phyloP scores from a whole-genome alignment of 2,888 invertebrate species.

The Apotomis capreana region DNA sequence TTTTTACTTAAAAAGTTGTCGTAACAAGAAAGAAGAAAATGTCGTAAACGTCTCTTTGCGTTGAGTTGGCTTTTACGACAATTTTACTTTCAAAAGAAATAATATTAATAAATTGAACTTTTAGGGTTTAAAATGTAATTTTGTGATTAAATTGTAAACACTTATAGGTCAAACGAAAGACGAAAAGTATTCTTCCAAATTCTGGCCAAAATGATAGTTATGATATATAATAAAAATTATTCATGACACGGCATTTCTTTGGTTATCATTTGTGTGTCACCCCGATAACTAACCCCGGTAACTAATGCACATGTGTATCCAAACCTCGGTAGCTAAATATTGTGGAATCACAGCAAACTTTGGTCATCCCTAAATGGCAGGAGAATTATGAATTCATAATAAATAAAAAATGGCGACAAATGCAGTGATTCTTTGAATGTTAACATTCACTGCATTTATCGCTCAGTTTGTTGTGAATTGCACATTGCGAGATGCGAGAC shows the following conservation, averaged over 20 bases:
- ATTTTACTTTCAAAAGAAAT: slow-evolving; percentile 7
- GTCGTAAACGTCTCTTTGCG: slow-evolving; percentile 7
- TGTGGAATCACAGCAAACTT: too few relatives aligned
- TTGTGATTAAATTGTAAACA: slow-evolving; percentile 55
- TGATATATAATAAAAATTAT: slow-evolving; percentile 77
- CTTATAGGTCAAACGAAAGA: slow-evolving; percentile 58
- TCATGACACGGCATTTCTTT: slow-evolving; percentile 55
- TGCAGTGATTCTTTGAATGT: too few relatives aligned
- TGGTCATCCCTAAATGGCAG: too few relatives aligned
- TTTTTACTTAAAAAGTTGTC: neutral
- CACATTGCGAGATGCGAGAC: too few relatives aligned
- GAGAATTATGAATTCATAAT: too few relatives aligned
- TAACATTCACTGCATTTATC: too few relatives aligned
- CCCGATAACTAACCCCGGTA: neutral
- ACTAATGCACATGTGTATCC: too few relatives aligned
- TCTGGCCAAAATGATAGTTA: slow-evolving; percentile 76
- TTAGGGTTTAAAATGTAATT: slow-evolving; percentile 50
- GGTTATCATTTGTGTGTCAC: slow-evolving; percentile 43
- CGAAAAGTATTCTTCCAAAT: slow-evolving; percentile 76
- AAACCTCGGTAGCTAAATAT: too few relatives aligned
- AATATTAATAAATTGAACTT: slow-evolving; percentile 14
- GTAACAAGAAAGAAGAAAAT: neutral
- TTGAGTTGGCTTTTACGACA: slow-evolving; percentile 5
- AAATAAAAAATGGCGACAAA: too few relatives aligned
- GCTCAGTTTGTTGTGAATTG: too few relatives aligned